A percentile compares a stretch with the other conserved stretches of the same genome.
Conservation (phyloP, 2,888 invertebrate species). For the Tinea trinotella region DNA sequence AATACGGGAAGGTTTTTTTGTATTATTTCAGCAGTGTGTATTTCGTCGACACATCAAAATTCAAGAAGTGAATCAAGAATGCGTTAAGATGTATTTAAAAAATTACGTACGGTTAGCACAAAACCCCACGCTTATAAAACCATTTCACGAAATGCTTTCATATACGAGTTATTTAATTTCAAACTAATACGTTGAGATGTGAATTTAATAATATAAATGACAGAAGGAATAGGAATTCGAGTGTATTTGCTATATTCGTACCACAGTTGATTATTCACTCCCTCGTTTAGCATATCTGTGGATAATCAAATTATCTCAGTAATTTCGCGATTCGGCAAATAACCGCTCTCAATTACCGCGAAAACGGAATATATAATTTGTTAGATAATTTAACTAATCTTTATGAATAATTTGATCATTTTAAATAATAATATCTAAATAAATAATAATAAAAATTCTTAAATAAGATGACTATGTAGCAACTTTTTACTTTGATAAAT, state of each 20-base stretch:
- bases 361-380: conserved; percentile 49
- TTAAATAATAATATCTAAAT: background rate
- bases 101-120: conserved; percentile 41
- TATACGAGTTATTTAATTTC: conserved; percentile 22
- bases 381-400: conserved; percentile 24
- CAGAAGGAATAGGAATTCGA: background rate
- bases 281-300: conserved; percentile 36
- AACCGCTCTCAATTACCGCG: conserved; percentile 38
- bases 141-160: conserved; percentile 73
- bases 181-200: conserved; percentile 15
- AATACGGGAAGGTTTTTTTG: conserved; percentile 32
- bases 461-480: too few species aligned
- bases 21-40: conserved; percentile 53
- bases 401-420: background rate
- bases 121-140: conserved; percentile 72
- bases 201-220: conserved; percentile 25
- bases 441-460: background rate
- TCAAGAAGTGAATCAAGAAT: conserved; percentile 30
- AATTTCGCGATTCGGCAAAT: conserved; percentile 40
- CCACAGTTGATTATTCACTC: conserved; percentile 32
- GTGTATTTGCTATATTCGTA: conserved; percentile 22
- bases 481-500: too few species aligned
- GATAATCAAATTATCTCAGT: conserved; percentile 44
- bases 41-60: conserved; percentile 43
- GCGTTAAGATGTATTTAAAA: conserved; percentile 2